Conservation (phyloP, 2,797 vertebrate genomes). For the Mallotus villosus region DNA sequence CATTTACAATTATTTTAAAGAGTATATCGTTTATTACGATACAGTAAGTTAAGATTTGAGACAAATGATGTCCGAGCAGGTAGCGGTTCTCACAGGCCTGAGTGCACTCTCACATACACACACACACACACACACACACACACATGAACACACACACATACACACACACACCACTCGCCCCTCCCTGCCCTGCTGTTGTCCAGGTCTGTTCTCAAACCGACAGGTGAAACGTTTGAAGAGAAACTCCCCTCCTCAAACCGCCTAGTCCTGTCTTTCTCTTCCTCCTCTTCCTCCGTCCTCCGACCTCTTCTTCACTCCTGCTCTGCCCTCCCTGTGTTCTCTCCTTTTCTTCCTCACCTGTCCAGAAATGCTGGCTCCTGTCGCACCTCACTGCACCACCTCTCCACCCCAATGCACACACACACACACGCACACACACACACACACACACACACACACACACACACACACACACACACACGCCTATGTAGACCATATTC, state of each 20-base stretch:
- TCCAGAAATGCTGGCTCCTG: no score
- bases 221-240: conserved; percentile 74
- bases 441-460: no score
- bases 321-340: neutral
- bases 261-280: conserved; percentile 14
- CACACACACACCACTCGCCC: neutral
- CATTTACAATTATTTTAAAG: no score
- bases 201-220: conserved; percentile 85
- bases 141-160: neutral
- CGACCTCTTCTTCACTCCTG: neutral
- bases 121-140: neutral
- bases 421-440: no score
- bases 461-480: no score
- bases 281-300: neutral
- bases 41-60: neutral
- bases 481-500: no score
- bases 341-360: neutral
- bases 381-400: no score
- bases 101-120: neutral
- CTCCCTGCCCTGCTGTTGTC: conserved; percentile 55
- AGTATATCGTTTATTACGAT: neutral
- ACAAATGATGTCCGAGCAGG: neutral
- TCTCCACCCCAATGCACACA: no score
- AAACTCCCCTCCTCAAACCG: neutral
- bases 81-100: neutral